Conservation (phyloP, 2,113 vertebrate genomes). For the Nymphicus hollandicus region DNA sequence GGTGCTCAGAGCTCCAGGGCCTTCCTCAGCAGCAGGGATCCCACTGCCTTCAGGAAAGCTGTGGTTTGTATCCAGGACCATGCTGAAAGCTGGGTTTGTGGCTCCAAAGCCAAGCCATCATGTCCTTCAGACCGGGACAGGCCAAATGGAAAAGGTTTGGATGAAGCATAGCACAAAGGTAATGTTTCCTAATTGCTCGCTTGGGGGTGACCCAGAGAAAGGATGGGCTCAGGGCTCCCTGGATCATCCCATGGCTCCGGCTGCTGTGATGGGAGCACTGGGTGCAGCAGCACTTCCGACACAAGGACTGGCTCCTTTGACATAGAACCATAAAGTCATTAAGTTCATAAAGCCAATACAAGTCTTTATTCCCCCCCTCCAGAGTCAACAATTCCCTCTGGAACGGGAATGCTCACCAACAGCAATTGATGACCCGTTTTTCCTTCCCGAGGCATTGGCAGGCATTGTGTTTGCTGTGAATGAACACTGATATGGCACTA, state of each 20-base stretch:
- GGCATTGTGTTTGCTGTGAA: neutral
- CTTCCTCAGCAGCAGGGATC: neutral
- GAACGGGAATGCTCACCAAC: too few species aligned
- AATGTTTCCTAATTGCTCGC: neutral
- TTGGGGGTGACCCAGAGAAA: neutral
- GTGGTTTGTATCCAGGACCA: fast-evolving
- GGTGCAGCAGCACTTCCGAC: neutral
- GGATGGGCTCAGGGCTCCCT: neutral
- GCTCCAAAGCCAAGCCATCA: neutral
- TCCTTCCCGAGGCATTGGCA: neutral
- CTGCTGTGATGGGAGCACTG: neutral
- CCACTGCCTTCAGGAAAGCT: neutral
- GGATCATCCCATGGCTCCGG: fast-evolving
- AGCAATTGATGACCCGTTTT: conserved; percentile 5
- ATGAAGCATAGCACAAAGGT: neutral
- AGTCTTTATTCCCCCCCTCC: neutral
- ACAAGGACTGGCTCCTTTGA: neutral
- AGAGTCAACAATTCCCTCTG: neutral
- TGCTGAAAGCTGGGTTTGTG: neutral
- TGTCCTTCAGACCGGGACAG: neutral
- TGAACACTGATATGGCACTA: neutral
- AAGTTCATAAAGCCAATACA: neutral
- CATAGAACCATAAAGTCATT: neutral
- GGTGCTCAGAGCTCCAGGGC: neutral
- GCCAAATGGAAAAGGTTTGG: neutral